Evolutionary conservation across 1,140 invertebrate species (phyloP).

Genomic region (Lordiphosa stackelbergi): DNA sequence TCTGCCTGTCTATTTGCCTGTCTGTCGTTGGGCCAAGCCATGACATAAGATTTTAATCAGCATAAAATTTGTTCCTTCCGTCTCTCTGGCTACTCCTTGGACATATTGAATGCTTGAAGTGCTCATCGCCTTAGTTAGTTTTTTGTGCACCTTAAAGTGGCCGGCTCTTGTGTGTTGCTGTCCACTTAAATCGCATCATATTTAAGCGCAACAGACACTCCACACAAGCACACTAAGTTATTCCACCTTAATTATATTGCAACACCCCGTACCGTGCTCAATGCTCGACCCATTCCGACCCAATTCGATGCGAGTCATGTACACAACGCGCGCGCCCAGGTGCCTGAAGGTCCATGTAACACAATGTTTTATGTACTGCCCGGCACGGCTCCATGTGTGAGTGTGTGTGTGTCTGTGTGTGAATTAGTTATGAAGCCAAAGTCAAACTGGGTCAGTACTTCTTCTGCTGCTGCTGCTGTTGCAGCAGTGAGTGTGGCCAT

Average conservation of each 20-base stretch:
- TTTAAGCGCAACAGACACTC: constrained; percentile 57
- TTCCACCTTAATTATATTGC: constrained; percentile 73
- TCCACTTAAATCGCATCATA: constrained; percentile 58
- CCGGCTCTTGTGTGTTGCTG: constrained; percentile 13
- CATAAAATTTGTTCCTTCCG: constrained; percentile 59
- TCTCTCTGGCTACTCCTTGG: constrained; percentile 25
- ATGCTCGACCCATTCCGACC: constrained; percentile 28
- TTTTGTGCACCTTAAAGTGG: not conserved
- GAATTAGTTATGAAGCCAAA: constrained; percentile 76
- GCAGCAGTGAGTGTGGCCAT: constrained; percentile 46
- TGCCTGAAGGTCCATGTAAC: constrained; percentile 70
- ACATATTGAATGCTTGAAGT: constrained; percentile 7
- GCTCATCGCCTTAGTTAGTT: not conserved
- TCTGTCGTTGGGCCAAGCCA: constrained; percentile 34
- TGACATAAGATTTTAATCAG: constrained; percentile 70
- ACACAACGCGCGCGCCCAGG: constrained; percentile 57
- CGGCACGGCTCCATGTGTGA: constrained; percentile 7
- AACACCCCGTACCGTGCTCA: constrained; percentile 46
- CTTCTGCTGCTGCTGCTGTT: constrained; percentile 28
- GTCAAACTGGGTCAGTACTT: constrained; percentile 71
- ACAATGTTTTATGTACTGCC: constrained; percentile 69
- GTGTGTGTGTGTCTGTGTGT: constrained; percentile 14
- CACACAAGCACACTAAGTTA: constrained; percentile 47
- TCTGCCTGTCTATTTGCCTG: constrained; percentile 17
- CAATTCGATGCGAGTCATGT: constrained; percentile 34